Percentiles rank a stretch among this genome's conserved stretches.
phyloP scores from a whole-genome alignment of 2,113 vertebrate genomes.

The Hypocryptadius cinnamomeus region DNA sequence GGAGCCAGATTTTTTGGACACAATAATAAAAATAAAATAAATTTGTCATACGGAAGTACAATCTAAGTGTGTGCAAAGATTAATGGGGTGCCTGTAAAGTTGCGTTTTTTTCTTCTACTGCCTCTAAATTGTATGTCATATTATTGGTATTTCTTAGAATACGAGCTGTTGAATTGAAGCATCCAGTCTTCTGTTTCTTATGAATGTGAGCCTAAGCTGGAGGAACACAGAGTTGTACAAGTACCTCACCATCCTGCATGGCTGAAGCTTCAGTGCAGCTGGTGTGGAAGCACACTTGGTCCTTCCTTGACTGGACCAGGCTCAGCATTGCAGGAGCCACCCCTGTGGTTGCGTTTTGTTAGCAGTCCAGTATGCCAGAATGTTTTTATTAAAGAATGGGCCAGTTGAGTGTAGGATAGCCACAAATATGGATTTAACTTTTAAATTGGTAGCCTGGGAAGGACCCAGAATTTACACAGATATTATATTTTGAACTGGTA shows the following conservation, averaged over 20 bases:
- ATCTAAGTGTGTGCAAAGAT: not conserved
- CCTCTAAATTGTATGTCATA: not conserved
- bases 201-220: not conserved
- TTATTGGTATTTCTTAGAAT: not conserved
- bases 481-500: not conserved
- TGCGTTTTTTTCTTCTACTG: not conserved
- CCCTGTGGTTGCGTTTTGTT: not conserved
- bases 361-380: accelerated
- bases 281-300: not conserved
- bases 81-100: not conserved
- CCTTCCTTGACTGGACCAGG: not conserved
- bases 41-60: not conserved
- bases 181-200: not conserved
- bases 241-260: not conserved
- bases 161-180: not conserved
- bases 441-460: not conserved
- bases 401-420: not conserved
- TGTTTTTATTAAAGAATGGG: no score
- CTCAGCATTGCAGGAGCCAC: not conserved
- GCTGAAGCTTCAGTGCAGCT: not conserved
- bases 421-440: not conserved
- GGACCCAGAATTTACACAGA: not conserved
- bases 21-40: not conserved
- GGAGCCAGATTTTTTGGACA: not conserved
- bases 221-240: accelerated